Conservation (phyloP, 2,113 vertebrate genomes). For the Anolis sagrei region DNA sequence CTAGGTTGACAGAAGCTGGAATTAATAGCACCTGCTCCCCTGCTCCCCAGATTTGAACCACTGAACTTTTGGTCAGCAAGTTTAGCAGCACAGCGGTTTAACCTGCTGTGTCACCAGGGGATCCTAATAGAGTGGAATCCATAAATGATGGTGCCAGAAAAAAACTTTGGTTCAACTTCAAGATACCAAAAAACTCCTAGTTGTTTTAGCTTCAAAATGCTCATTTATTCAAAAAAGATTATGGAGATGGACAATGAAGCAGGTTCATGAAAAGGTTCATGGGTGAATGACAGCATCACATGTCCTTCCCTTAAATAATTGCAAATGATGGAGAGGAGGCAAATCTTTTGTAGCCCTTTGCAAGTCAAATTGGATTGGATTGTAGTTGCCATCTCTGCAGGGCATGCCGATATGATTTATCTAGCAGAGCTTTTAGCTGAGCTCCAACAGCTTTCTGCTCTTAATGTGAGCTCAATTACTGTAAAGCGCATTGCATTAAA, state of each 20-base stretch:
- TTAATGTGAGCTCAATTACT: neutral
- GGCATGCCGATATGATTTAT: neutral
- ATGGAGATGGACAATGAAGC: slow-evolving; percentile 34
- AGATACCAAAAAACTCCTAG: neutral
- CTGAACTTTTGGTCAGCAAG: too few species aligned
- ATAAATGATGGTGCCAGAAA: neutral
- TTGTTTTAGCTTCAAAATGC: slow-evolving; percentile 31
- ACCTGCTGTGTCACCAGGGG: too few species aligned
- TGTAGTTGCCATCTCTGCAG: neutral
- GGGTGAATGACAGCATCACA: neutral
- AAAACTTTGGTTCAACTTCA: neutral
- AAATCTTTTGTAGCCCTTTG: neutral
- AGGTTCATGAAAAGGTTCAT: slow-evolving; percentile 27
- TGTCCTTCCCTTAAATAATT: slow-evolving; percentile 13
- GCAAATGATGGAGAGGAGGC: slow-evolving; percentile 18
- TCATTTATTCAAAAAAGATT: slow-evolving; percentile 5
- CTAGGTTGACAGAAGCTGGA: too few species aligned
- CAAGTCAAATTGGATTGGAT: neutral
- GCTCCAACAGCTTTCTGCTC: neutral
- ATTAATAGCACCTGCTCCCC: too few species aligned
- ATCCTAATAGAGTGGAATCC: neutral
- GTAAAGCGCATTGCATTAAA: neutral
- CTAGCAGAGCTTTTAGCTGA: neutral
- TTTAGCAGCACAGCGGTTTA: too few species aligned
- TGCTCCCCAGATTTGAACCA: too few species aligned